Evolutionary conservation across 2,113 vertebrate genomes (phyloP).

Genomic region (Oplegnathus fasciatus): DNA sequence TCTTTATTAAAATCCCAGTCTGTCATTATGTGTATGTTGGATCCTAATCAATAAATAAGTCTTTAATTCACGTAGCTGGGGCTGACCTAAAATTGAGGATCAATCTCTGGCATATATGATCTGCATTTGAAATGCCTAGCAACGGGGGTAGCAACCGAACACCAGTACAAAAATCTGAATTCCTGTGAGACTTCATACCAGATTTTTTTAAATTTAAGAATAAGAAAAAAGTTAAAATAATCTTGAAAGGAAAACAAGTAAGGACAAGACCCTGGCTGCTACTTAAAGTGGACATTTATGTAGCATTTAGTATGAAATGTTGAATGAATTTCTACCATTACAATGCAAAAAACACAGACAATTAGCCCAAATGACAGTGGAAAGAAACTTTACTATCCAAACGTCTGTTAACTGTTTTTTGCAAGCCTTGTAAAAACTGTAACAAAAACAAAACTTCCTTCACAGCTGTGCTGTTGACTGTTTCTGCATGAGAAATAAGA

Average conservation of each 20-base stretch:
- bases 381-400: not conserved
- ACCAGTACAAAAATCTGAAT: not conserved
- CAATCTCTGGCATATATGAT: not conserved
- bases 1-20: not conserved
- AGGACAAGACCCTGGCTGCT: not conserved
- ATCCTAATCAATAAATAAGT: not conserved
- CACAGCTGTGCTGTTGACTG: constrained; percentile 53
- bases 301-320: not conserved
- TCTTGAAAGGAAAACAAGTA: not conserved
- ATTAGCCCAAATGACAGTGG: not conserved
- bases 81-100: not conserved
- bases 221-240: not conserved
- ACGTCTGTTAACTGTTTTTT: constrained; percentile 5
- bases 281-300: not conserved
- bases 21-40: too few species aligned
- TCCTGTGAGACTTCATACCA: too few species aligned
- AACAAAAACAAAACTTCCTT: constrained; percentile 42
- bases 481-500: constrained; percentile 23
- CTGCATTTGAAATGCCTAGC: not conserved
- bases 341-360: not conserved
- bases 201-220: not conserved
- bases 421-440: constrained; percentile 1
- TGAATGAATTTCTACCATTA: not conserved
- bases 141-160: not conserved
- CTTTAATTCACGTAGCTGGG: not conserved